Conservation (phyloP, 1,140 invertebrate species). For the Elymnias hypermnestra region DNA sequence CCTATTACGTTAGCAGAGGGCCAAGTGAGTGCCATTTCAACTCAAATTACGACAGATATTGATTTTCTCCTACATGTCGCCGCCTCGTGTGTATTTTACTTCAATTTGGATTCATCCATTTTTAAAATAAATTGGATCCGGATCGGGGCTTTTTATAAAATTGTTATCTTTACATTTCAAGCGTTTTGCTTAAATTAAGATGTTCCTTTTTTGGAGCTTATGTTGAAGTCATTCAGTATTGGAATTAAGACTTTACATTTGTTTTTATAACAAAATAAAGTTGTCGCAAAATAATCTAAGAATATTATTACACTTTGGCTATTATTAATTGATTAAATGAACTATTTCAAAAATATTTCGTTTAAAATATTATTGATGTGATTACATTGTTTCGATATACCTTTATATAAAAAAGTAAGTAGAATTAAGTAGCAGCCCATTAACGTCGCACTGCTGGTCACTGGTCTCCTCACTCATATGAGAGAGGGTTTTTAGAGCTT, state of each 20-base stretch:
- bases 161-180: constrained; percentile 26
- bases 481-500: no score
- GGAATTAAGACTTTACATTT: background rate
- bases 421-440: no score
- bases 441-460: no score
- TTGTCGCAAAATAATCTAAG: no score
- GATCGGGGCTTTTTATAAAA: constrained; percentile 28
- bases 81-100: constrained; percentile 26
- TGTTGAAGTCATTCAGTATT: background rate
- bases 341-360: no score
- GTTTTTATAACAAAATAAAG: no score
- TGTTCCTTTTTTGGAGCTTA: constrained; percentile 10
- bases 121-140: constrained; percentile 34
- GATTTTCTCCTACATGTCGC: constrained; percentile 19
- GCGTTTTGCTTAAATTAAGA: constrained; percentile 11
- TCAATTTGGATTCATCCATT: constrained; percentile 28
- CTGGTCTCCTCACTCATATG: no score
- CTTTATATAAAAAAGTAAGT: no score
- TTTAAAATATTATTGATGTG: no score
- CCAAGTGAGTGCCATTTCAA: constrained; percentile 8
- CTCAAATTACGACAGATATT: constrained; percentile 20
- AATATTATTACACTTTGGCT: no score
- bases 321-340: no score
- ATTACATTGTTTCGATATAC: no score
- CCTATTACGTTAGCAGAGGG: constrained; percentile 16